These are phyloP conservation scores for Apostichopus parvimensis DNA, from an alignment of 35 echinoderm and acorn worm species.

Conservation along the genomic window DNA sequence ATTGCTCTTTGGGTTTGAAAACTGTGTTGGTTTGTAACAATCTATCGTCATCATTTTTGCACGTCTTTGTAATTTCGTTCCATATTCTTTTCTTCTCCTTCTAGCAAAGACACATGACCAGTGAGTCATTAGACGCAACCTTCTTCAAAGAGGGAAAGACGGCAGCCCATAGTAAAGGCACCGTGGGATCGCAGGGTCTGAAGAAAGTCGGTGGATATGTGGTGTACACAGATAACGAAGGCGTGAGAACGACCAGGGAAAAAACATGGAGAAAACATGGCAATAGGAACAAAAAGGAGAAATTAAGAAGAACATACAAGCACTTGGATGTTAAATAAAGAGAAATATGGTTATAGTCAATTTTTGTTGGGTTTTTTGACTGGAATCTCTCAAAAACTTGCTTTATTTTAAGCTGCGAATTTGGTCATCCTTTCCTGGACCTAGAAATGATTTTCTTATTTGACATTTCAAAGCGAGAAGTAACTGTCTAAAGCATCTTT, in stretches of 20 bases:
- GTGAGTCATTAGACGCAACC: conserved; percentile 63
- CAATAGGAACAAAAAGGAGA: conserved; percentile 86
- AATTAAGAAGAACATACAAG: conserved; percentile 74
- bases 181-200: conserved; percentile 35
- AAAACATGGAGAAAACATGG: conserved; percentile 98
- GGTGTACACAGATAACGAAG: conserved; percentile 3
- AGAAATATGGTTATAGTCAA: too few species aligned
- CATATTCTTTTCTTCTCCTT: not conserved
- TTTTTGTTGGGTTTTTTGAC: too few species aligned
- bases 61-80: not conserved
- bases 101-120: conserved; percentile 60
- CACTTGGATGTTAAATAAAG: conserved; percentile 68
- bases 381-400: too few species aligned
- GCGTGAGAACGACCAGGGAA: conserved; percentile 2
- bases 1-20: too few species aligned
- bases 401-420: too few species aligned
- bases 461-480: too few species aligned
- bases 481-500: too few species aligned
- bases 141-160: conserved; percentile 72
- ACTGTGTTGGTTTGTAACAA: too few species aligned
- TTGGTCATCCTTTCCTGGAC: too few species aligned
- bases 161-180: conserved; percentile 65
- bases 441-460: too few species aligned
- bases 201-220: conserved; percentile 10
- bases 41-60: too few species aligned